A percentile compares a stretch with the other conserved stretches of the same genome.
These are phyloP conservation scores for Phocides pigmalion DNA, from an alignment of 1,140 invertebrate genomes.

Conservation along the genomic window DNA sequence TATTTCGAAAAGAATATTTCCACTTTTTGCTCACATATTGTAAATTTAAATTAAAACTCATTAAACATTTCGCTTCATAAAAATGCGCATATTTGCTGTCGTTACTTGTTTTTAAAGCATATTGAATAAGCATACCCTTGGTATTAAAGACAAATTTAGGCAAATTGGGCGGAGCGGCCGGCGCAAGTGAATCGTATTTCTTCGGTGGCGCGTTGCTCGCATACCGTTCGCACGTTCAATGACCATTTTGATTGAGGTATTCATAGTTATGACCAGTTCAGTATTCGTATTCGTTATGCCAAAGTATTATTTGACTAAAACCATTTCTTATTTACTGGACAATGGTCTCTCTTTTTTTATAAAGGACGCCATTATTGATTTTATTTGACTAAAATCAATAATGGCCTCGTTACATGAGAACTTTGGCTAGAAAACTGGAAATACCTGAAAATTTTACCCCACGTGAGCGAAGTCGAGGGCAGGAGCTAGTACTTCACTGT, in stretches of 20 bases:
- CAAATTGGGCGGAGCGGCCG: constrained; percentile 39
- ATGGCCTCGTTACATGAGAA: too few species aligned
- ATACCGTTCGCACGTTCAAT: constrained; percentile 12
- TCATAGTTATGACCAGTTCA: not conserved
- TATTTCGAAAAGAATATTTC: constrained; percentile 37
- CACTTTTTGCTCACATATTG: constrained; percentile 45
- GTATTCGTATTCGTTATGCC: too few species aligned
- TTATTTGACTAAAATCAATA: too few species aligned
- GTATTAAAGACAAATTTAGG: constrained; percentile 52
- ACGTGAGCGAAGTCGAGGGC: too few species aligned
- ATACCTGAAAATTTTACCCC: too few species aligned
- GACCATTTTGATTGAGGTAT: not conserved
- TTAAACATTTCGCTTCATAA: constrained; percentile 55
- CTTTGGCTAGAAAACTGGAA: too few species aligned
- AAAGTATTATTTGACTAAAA: too few species aligned
- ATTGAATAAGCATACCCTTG: constrained; percentile 45
- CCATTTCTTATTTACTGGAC: too few species aligned
- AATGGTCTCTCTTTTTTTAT: too few species aligned
- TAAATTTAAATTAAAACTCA: constrained; percentile 58
- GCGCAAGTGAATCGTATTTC: constrained; percentile 17
- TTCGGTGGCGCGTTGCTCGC: constrained; percentile 9
- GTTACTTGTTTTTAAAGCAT: constrained; percentile 36
- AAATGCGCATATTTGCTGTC: constrained; percentile 54
- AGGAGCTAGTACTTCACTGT: too few species aligned
- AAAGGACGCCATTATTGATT: too few species aligned